Base-by-base conservation (phyloP, 1,140 invertebrate species). In the Sarcophaga bullata region DNA sequence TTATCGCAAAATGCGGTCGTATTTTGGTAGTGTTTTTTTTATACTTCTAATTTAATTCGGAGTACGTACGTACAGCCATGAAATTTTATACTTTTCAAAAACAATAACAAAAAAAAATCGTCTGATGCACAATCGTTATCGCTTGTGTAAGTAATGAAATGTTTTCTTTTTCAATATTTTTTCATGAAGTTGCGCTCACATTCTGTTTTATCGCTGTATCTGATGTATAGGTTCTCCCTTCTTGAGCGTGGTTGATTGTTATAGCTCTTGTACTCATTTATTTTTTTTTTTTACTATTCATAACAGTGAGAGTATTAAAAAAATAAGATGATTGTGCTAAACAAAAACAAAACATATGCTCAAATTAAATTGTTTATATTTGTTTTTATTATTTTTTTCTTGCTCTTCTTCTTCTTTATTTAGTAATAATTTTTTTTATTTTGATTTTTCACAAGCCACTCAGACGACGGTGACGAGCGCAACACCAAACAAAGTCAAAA, bases 301-400 rank as follows among this genome's bases (percentile, higher is more conserved):
- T 8, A 68, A 68, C 62, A 37, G 25, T 68, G 62, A 68, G 19
- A 58, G n/a, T 15, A 58, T 25, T 68, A 10, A 68, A 68, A 7
- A 68, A 58, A 37, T 15, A 19, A 25, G 19, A 68, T 68, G n/a
- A 13, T 19, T 68, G 62, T 58, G 54, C n/a, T 58, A 58, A 58
- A 58, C 13, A 58, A n/a, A n/a, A 58, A 58, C 54, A 58, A 58
- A 58, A 13, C 54, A 58, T n/a, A 58, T n/a, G n/a, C 54, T 58
- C 62, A 68, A 68, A 68, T 19, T 25, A 68, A 68, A 68, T n/a
- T 68, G 62, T 68, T 68, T 6, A 68, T 68, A 68, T 68, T 68
- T 68, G 62, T 68, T 68, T 68, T 58, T 58, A 58, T 58, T 58
- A 25, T 68, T n/a, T 19, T 19, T 68, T 68, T n/a, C n/a, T n/a